A percentile compares a stretch with the other conserved stretches of the same genome.
Conservation (phyloP, 2,113 vertebrate genomes). For the Neodontobutis hainanensis region DNA sequence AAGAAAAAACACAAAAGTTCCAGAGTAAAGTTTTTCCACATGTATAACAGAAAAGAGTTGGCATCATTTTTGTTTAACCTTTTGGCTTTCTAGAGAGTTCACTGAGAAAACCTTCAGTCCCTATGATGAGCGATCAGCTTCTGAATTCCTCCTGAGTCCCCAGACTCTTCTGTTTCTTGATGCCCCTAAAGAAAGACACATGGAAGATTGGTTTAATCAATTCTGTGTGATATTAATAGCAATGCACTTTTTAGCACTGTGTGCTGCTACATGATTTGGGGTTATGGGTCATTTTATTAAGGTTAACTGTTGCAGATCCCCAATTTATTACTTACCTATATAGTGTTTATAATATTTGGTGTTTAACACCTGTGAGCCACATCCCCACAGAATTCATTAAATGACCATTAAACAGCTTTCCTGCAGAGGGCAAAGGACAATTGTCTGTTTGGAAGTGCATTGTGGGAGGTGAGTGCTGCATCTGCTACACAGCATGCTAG, state of each 20-base stretch:
- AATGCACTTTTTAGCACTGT: background rate
- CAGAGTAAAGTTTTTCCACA: background rate
- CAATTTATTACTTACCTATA: too few species aligned
- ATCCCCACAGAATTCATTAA: slow-evolving; percentile 1
- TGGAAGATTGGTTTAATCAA: slow-evolving; percentile 20
- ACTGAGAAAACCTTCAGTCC: too few species aligned
- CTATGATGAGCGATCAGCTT: background rate
- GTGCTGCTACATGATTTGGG: too few species aligned
- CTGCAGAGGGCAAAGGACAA: slow-evolving; percentile 44
- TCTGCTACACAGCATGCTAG: slow-evolving; percentile 50
- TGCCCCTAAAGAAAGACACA: slow-evolving; percentile 12
- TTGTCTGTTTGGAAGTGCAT: slow-evolving; percentile 25
- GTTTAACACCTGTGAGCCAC: slow-evolving; percentile 13
- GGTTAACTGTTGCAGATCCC: too few species aligned
- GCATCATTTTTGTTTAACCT: background rate
- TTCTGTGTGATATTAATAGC: background rate
- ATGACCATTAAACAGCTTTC: slow-evolving; percentile 7
- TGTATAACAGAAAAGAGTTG: background rate
- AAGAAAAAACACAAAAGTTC: background rate
- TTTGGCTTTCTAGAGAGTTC: slow-evolving; percentile 1
- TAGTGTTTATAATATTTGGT: background rate
- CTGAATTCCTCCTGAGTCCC: background rate
- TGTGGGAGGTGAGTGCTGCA: slow-evolving; percentile 41
- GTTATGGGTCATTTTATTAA: too few species aligned
- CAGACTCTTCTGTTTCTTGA: slow-evolving; percentile 15